Percentiles rank a stretch among this genome's conserved stretches.
Evolutionary conservation across 2,888 invertebrate species (phyloP).

Genomic region (Dyspetes luteomarginatus): DNA sequence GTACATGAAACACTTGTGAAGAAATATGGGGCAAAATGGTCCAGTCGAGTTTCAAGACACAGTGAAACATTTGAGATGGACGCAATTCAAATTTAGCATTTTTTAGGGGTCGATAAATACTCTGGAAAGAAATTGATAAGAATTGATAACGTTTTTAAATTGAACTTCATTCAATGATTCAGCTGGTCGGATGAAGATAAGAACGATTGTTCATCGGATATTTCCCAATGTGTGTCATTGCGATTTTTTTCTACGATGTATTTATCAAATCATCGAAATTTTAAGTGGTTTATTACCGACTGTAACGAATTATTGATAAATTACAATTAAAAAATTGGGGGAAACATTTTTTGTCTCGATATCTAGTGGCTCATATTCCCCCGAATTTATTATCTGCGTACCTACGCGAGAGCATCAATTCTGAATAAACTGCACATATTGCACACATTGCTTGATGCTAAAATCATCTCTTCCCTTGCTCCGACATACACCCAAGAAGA

Average conservation of each 20-base stretch:
- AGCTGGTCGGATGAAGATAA: no score
- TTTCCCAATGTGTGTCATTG: no score
- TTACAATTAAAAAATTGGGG: neutral
- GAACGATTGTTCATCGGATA: no score
- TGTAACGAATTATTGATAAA: neutral
- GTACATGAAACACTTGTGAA: neutral
- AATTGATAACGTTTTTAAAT: no score
- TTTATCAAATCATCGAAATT: neutral
- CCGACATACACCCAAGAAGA: neutral
- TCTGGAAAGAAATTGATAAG: no score
- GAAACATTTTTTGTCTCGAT: neutral
- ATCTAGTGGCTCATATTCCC: neutral
- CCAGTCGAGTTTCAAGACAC: neutral
- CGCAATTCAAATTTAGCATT: no score
- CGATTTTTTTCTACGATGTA: neutral
- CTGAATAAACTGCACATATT: neutral
- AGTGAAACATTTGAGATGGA: neutral
- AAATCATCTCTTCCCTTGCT: constrained; percentile 1
- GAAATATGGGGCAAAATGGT: neutral
- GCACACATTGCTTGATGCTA: neutral
- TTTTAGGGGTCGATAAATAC: no score
- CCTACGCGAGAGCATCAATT: neutral
- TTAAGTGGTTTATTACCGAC: neutral
- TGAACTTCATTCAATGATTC: no score
- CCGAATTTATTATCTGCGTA: neutral